Conservation (phyloP, 2,797 vertebrate genomes). For the Sebastes trivittatus region DNA sequence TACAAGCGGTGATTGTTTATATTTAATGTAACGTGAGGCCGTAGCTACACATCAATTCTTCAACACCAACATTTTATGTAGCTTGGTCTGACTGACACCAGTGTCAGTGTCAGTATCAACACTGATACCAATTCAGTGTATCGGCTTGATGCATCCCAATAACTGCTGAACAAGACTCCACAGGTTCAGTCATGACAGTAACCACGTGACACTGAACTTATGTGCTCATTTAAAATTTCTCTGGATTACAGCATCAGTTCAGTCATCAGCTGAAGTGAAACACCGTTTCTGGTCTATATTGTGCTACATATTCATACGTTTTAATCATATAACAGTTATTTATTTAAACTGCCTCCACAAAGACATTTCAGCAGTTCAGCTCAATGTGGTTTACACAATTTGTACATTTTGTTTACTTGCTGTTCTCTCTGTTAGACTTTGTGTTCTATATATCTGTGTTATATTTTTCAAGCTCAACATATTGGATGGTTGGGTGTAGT, state of each 20-base stretch:
- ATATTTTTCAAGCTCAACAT: neutral
- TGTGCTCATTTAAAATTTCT: neutral
- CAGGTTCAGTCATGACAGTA: neutral
- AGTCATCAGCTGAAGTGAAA: neutral
- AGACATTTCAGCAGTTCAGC: neutral
- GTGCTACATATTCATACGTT: neutral
- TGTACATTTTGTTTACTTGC: neutral
- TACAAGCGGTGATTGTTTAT: neutral
- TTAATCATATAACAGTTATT: neutral
- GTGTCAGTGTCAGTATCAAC: neutral
- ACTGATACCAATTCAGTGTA: neutral
- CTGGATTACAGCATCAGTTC: neutral
- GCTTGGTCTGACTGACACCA: neutral
- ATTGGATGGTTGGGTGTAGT: conserved; percentile 36
- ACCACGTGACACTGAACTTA: neutral
- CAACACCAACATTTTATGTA: neutral
- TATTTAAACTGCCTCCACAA: neutral
- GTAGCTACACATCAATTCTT: neutral
- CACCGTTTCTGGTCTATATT: neutral
- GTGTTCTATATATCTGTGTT: neutral
- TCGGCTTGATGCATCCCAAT: too few relatives aligned
- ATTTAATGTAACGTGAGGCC: neutral
- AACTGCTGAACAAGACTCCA: neutral
- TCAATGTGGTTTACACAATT: neutral
- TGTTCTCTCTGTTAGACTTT: neutral